Evolutionary conservation across 2,113 vertebrate genomes (phyloP).

Genomic region (Rhinolophus sinicus): DNA sequence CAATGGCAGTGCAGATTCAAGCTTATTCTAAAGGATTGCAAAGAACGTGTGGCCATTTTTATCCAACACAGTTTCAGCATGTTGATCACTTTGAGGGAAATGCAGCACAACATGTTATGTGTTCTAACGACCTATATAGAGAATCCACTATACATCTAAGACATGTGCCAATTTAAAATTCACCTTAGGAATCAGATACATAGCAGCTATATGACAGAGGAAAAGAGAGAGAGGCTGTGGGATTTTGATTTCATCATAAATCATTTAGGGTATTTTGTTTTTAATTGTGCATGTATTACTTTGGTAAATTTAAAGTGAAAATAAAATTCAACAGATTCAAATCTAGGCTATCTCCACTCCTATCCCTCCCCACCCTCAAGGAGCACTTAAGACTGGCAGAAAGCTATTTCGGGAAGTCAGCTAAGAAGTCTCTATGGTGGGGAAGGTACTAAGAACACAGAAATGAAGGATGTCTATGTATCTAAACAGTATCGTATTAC

Average conservation of each 20-base stretch:
- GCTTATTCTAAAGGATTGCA: neutral
- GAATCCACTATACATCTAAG: neutral
- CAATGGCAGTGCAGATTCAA: neutral
- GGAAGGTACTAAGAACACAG: neutral
- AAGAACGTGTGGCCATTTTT: neutral
- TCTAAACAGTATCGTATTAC: neutral
- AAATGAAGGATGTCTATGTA: neutral
- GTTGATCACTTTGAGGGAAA: neutral
- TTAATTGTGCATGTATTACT: neutral
- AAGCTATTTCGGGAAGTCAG: neutral
- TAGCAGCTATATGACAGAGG: neutral
- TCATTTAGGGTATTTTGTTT: neutral
- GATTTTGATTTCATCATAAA: neutral
- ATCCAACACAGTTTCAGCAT: neutral
- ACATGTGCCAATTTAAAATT: neutral
- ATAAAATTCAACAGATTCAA: neutral
- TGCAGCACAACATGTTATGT: neutral
- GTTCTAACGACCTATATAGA: neutral
- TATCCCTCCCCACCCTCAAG: neutral
- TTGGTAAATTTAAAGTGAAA: neutral
- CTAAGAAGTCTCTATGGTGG: neutral
- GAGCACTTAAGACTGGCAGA: neutral
- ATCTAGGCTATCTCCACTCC: neutral
- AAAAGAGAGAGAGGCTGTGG: neutral
- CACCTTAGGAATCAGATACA: neutral